Percentiles rank a stretch among this genome's conserved stretches.
Conservation (phyloP, 2,797 vertebrate genomes). For the Pitangus sulphuratus region DNA sequence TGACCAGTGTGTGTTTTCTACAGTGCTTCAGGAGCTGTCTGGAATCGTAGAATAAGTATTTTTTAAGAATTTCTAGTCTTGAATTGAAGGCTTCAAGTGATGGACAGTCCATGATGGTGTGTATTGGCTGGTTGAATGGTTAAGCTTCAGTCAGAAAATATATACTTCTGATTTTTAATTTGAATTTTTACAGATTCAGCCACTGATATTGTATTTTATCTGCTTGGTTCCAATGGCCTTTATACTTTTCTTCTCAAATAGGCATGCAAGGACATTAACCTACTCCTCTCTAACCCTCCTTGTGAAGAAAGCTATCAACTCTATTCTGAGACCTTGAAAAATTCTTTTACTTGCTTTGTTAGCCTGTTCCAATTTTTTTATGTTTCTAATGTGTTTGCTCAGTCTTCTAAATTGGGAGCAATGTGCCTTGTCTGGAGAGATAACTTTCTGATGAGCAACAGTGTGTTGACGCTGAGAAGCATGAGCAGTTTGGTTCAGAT, state of each 20-base stretch:
- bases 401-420: neutral
- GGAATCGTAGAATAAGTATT: neutral
- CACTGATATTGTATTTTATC: neutral
- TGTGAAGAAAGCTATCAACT: neutral
- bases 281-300: neutral
- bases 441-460: neutral
- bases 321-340: neutral
- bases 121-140: neutral
- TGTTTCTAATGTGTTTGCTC: neutral
- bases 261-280: neutral
- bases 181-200: neutral
- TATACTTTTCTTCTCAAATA: neutral
- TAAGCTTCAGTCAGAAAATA: neutral
- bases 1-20: neutral
- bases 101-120: neutral
- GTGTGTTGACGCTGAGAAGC: rapidly evolving
- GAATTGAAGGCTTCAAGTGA: neutral
- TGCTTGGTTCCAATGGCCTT: neutral
- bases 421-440: neutral
- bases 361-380: neutral
- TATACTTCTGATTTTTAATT: neutral
- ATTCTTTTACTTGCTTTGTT: neutral
- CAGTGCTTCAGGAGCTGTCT: neutral
- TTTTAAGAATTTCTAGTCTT: neutral
- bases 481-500: constrained; percentile 8